These are phyloP conservation scores for Acrocyrtus sp. DNA, from an alignment of 2,888 invertebrate genomes.

Conservation along the genomic window DNA sequence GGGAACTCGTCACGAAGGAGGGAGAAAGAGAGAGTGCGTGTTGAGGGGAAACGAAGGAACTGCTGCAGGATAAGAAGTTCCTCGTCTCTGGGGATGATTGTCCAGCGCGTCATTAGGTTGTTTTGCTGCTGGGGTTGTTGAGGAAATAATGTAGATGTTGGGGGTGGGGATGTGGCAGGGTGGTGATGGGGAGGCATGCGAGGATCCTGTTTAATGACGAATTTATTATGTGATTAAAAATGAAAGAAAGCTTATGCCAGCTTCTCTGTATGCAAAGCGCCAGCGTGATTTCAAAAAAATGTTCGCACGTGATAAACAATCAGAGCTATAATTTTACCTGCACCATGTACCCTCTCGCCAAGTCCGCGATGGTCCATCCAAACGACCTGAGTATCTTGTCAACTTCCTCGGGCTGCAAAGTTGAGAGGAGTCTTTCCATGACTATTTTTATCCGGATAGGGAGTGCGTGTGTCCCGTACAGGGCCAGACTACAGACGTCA, in stretches of 20 bases:
- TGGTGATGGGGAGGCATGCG: constrained; percentile 2
- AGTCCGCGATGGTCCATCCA: constrained; percentile 60
- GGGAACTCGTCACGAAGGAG: constrained; percentile 62
- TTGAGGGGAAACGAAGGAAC: constrained; percentile 90
- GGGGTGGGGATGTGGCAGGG: constrained; percentile 12
- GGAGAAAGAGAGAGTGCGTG: constrained; percentile 75
- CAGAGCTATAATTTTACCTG: constrained; percentile 60
- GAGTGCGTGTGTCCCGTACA: constrained; percentile 63
- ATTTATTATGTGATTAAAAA: too few relatives aligned
- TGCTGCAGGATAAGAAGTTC: constrained; percentile 92
- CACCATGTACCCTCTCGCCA: constrained; percentile 62
- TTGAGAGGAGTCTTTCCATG: constrained; percentile 62
- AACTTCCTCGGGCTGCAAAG: constrained; percentile 61
- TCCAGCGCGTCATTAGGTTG: constrained; percentile 83
- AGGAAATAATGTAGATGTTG: constrained; percentile 23
- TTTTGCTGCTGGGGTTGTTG: constrained; percentile 24
- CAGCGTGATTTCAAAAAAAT: too few relatives aligned
- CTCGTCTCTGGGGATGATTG: constrained; percentile 86
- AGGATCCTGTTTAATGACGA: constrained; percentile 29
- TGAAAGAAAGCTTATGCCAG: too few relatives aligned
- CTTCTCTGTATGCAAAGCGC: too few relatives aligned
- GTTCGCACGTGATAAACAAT: too few relatives aligned
- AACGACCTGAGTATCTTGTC: constrained; percentile 62
- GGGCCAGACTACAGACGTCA: constrained; percentile 62
- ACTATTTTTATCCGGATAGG: constrained; percentile 63